A percentile compares a stretch with the other conserved stretches of the same genome.
Evolutionary conservation across 2,888 invertebrate species (phyloP).

Genomic region (Agrypnus murinus): DNA sequence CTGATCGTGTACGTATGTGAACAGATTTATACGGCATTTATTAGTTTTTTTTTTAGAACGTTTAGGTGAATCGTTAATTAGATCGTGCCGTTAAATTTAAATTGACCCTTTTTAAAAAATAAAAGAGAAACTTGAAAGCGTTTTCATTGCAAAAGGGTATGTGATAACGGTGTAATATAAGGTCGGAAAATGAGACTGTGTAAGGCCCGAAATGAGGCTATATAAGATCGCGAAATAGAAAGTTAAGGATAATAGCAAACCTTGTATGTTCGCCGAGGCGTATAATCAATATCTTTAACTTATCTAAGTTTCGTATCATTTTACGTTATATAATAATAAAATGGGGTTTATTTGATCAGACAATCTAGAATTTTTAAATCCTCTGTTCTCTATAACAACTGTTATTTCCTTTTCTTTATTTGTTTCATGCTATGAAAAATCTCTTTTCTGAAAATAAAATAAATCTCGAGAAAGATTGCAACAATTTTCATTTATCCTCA

Average conservation of each 20-base stretch:
- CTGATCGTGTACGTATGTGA: constrained; percentile 4
- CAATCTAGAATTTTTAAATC: constrained; percentile 17
- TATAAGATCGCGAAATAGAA: constrained; percentile 50
- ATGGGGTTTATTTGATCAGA: constrained; percentile 48
- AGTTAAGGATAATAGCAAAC: constrained; percentile 55
- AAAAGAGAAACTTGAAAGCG: constrained; percentile 26
- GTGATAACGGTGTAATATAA: constrained; percentile 43
- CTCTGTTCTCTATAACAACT: not conserved
- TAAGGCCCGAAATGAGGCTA: constrained; percentile 44
- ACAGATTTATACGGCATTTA: not conserved
- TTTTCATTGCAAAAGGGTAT: constrained; percentile 32
- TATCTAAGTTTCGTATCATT: constrained; percentile 53
- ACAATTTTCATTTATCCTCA: too few relatives aligned
- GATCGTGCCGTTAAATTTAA: constrained; percentile 17
- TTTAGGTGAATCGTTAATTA: constrained; percentile 29
- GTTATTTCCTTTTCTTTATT: not conserved
- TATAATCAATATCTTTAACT: constrained; percentile 59
- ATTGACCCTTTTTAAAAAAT: not conserved
- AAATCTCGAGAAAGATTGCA: too few relatives aligned
- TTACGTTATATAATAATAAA: constrained; percentile 50
- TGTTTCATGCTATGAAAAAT: not conserved
- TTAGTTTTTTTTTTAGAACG: not conserved
- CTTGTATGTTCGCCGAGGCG: constrained; percentile 57
- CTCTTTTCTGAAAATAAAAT: not conserved
- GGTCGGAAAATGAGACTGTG: constrained; percentile 42